Evolutionary conservation across 2,797 vertebrate genomes (phyloP), one percentile per base, ranked within the genome.

Genomic region (Eospalax fontanierii): DNA sequence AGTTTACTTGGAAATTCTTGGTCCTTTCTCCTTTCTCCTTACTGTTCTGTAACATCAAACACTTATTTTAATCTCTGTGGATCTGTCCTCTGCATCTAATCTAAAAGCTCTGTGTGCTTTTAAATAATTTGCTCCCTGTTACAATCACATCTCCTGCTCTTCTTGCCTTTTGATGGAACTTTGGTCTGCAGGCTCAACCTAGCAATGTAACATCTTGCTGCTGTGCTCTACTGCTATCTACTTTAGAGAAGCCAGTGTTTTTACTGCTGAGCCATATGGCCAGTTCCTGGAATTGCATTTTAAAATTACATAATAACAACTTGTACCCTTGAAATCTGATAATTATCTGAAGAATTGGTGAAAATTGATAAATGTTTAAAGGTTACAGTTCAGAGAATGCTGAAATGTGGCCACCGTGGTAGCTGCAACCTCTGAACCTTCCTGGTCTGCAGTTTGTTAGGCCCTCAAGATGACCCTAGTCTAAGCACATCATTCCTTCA

Each of bases 311-410:
- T 0, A 95, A 21, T 96, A 85, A 9, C 89, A 28, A 88, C 35
- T 84, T 76, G n/a, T 80, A 28, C 95, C 96, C 71, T 96, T 97
- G 90, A 95, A 0, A 0, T 92, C 87, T 0, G 6, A 89, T 86
- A 75, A 89, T 98, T 98, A 94, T 89, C 92, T 97, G 79, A 94
- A 96, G 95, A 97, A 76, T 84, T 93, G 96, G 54, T 97, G 84
- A 80, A 92, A 93, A 95, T 90, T 78, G 68, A 61, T 96, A 95
- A 94, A n/a, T 96, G 97, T 97, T 96, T 89, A 95, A 93, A 90
- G 86, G 94, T 95, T 75, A 2, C 79, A 79, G 87, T 96, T 96
- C 89, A 96, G 92, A 92, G 94, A 92, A 86, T 97, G 91, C 24
- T 76, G 68, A 89, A 70, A 86, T 12, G 43, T 38, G 65, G n/a